A percentile compares a stretch with the other conserved stretches of the same genome.
Conservation (phyloP, 2,797 vertebrate genomes). For the Thunnus albacares region DNA sequence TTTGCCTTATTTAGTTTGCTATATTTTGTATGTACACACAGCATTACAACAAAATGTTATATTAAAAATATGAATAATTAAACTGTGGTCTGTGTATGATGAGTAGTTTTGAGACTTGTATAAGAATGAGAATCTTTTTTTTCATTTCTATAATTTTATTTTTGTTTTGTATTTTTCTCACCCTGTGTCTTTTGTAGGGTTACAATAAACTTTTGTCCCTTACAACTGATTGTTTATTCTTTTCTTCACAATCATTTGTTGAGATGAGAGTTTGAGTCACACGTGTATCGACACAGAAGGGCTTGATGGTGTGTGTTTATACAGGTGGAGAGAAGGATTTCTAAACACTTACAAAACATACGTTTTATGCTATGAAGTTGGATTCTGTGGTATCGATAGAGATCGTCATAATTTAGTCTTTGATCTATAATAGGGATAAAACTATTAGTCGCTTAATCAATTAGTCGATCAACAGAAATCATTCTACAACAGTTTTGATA, state of each 20-base stretch:
- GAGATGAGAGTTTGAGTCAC: neutral
- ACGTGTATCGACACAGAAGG: too few species aligned
- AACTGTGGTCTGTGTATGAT: constrained; percentile 83
- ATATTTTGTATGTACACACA: constrained; percentile 92
- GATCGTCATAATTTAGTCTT: neutral
- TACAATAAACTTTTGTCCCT: constrained; percentile 86
- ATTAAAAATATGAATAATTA: constrained; percentile 83
- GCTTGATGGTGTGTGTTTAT: too few species aligned
- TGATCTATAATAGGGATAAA: neutral
- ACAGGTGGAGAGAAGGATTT: neutral
- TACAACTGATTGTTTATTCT: constrained; percentile 12
- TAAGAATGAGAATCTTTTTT: constrained; percentile 73
- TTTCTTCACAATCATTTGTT: neutral
- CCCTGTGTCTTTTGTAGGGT: constrained; percentile 85
- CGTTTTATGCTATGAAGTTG: neutral
- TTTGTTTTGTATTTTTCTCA: constrained; percentile 73
- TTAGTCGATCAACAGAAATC: too few species aligned
- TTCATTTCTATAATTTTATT: constrained; percentile 66
- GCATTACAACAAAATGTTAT: constrained; percentile 87
- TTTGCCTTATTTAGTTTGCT: constrained; percentile 94
- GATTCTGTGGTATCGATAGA: too few species aligned
- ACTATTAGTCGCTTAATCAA: too few species aligned
- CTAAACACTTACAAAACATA: neutral
- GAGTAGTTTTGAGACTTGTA: constrained; percentile 79
- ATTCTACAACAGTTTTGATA: too few species aligned